Conservation (phyloP, 2,113 vertebrate genomes). For the Taxidea taxus region DNA sequence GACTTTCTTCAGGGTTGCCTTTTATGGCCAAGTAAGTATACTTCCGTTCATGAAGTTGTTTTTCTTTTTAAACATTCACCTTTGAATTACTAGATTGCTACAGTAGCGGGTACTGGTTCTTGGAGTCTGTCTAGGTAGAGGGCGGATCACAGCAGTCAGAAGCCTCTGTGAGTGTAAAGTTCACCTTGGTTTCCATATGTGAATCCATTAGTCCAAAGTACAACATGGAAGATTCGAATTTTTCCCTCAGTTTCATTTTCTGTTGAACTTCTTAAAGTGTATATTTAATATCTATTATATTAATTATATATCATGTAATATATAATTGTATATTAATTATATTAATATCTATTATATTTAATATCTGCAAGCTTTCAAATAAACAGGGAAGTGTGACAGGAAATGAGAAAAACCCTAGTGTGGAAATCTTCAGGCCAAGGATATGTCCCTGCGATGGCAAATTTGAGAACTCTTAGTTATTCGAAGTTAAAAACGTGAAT, state of each 20-base stretch:
- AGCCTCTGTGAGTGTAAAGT: background rate
- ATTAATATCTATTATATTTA: too few species aligned
- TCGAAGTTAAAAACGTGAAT: background rate
- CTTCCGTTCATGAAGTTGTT: background rate
- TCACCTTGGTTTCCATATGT: background rate
- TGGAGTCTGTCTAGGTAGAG: background rate
- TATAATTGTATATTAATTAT: too few species aligned
- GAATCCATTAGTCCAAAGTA: background rate
- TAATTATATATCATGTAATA: too few species aligned
- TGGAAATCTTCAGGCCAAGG: background rate
- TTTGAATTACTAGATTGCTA: constrained; percentile 2
- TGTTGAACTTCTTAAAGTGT: background rate
- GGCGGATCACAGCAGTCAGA: background rate
- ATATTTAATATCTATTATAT: background rate
- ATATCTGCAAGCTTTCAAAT: background rate
- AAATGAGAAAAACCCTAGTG: background rate
- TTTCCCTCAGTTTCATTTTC: constrained; percentile 18
- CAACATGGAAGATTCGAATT: background rate
- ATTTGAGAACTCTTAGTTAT: constrained; percentile 25
- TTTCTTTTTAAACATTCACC: background rate
- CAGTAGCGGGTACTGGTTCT: background rate
- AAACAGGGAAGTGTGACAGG: background rate
- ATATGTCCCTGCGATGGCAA: background rate
- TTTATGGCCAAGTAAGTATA: constrained; percentile 93
- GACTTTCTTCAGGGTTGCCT: constrained; percentile 96